Evolutionary conservation across 2,113 vertebrate species (phyloP).

Genomic region (Pipra filicauda): DNA sequence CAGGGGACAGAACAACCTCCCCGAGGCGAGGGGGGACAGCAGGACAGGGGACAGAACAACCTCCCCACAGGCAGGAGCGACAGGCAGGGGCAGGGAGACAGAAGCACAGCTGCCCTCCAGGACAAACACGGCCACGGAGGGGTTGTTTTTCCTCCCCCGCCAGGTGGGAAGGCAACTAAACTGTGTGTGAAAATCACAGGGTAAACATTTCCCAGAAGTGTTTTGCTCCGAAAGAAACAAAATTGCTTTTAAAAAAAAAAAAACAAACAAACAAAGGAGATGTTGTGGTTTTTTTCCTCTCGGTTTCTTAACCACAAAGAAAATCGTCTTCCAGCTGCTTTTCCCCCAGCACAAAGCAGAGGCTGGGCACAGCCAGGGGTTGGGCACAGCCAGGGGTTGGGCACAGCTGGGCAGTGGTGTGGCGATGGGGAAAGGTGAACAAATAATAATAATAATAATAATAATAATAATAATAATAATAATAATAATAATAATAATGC

Average conservation of each 20-base stretch:
- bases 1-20: not conserved
- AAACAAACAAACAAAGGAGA: not conserved
- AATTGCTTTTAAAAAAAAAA: not conserved
- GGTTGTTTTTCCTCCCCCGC: not conserved
- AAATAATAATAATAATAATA: not conserved
- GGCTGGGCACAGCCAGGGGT: not conserved
- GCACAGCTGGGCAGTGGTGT: not conserved
- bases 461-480: not conserved
- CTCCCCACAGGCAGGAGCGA: not conserved
- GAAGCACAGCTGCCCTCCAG: not conserved
- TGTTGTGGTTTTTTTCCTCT: not conserved
- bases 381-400: not conserved
- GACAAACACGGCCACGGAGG: not conserved
- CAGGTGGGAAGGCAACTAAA: not conserved
- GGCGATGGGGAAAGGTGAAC: not conserved
- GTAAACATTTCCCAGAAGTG: not conserved
- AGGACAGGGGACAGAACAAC: not conserved
- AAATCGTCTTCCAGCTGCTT: not conserved
- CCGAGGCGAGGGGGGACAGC: not conserved
- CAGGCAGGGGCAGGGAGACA: not conserved
- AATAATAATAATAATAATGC: not conserved
- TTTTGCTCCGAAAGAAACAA: not conserved
- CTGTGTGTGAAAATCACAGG: not conserved
- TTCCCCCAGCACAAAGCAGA: not conserved
- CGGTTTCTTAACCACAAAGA: not conserved